A percentile compares a stretch with the other conserved stretches of the same genome.
Evolutionary conservation across 2,113 vertebrate genomes (phyloP).

Genomic region (Poeciliopsis retropinna): DNA sequence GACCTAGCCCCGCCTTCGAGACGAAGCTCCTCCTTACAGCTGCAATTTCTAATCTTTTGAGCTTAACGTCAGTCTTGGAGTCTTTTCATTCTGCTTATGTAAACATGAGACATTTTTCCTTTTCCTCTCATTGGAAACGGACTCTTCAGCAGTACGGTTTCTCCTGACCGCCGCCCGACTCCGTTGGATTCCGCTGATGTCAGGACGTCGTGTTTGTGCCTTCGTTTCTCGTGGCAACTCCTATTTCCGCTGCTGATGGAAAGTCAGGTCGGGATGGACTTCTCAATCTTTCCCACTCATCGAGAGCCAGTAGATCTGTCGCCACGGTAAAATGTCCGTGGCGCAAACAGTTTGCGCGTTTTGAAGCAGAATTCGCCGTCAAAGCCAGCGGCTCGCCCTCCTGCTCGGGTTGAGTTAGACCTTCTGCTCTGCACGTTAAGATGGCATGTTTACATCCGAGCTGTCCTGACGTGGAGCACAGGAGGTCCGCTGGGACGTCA

Average conservation of each 20-base stretch:
- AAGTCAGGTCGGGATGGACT: not conserved
- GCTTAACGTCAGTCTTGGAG: too few relatives aligned
- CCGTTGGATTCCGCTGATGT: too few relatives aligned
- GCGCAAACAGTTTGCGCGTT: not conserved
- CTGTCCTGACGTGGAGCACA: not conserved
- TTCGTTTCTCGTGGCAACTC: slow-evolving; percentile 23
- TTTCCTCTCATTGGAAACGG: too few relatives aligned
- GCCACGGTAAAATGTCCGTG: not conserved
- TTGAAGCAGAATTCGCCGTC: not conserved
- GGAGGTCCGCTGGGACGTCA: slow-evolving; percentile 11
- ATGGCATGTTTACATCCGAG: slow-evolving; percentile 6
- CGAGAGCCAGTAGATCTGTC: not conserved
- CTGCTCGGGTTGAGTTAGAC: not conserved
- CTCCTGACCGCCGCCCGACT: too few relatives aligned
- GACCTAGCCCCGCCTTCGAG: too few relatives aligned
- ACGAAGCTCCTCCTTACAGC: too few relatives aligned
- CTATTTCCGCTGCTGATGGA: slow-evolving; percentile 22
- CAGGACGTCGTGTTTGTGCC: slow-evolving; percentile 2
- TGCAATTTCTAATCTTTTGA: too few relatives aligned
- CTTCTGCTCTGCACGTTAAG: slow-evolving; percentile 3
- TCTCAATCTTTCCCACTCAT: not conserved
- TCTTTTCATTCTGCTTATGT: too few relatives aligned
- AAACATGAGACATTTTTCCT: too few relatives aligned
- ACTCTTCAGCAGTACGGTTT: too few relatives aligned
- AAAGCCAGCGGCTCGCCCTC: not conserved